These are phyloP conservation scores for Nothobranchius furzeri DNA, from an alignment of 2,113 vertebrate species.

Conservation along the genomic window DNA sequence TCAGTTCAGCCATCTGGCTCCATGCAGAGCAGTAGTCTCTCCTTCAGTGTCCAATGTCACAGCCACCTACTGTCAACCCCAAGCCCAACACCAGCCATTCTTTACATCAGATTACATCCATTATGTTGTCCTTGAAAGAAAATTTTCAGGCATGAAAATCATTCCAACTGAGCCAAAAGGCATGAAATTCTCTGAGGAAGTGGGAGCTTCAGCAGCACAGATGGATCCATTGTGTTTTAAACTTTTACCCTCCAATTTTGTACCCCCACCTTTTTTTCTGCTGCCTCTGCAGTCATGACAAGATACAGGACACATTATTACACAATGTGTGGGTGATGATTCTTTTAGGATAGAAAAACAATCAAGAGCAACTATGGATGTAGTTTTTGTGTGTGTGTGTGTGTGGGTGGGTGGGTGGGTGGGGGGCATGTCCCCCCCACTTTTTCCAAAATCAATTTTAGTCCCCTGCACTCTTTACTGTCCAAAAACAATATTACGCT, in stretches of 20 bases:
- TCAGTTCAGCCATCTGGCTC: constrained; percentile 68
- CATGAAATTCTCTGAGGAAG: constrained; percentile 63
- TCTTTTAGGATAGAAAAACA: no score
- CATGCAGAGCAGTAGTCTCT: constrained; percentile 27
- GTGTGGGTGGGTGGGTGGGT: no score
- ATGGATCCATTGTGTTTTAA: constrained; percentile 59
- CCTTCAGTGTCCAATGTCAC: constrained; percentile 28
- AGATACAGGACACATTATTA: constrained; percentile 3
- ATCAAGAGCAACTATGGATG: no score
- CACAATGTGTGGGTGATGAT: background rate
- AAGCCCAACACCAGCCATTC: constrained; percentile 57
- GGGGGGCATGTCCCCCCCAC: no score
- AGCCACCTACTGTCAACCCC: constrained; percentile 54
- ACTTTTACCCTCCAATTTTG: constrained; percentile 36
- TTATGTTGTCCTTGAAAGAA: constrained; percentile 67
- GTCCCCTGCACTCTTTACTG: no score
- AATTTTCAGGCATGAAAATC: constrained; percentile 70
- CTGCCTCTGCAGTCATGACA: constrained; percentile 36
- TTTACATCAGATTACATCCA: constrained; percentile 63
- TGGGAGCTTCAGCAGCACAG: constrained; percentile 61
- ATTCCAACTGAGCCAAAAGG: constrained; percentile 62
- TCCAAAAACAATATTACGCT: no score
- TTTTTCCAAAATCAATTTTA: no score
- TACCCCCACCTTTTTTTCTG: constrained; percentile 26
- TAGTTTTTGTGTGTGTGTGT: no score